These are phyloP conservation scores for Polydesmus complanatus DNA, from an alignment of 2,888 invertebrate species.

Conservation along the genomic window DNA sequence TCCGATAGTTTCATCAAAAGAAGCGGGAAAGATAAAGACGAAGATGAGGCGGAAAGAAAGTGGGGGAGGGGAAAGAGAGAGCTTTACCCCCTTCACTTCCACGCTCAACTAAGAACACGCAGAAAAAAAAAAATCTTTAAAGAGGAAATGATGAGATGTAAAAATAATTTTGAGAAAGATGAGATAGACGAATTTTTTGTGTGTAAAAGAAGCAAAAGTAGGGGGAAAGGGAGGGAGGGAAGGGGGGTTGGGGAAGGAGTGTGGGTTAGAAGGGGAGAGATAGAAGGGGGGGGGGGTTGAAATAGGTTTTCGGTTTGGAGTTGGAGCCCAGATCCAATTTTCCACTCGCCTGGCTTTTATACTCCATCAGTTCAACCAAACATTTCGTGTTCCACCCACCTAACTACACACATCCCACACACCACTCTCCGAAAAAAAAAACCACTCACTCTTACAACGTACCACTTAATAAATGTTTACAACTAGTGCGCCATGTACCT, in stretches of 20 bases:
- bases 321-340: background rate
- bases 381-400: background rate
- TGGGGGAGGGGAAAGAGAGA: no score
- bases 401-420: no score
- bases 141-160: background rate
- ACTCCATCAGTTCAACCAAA: background rate
- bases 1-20: no score
- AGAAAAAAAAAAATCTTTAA: background rate
- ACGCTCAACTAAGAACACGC: background rate
- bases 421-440: no score
- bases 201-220: background rate
- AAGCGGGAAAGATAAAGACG: no score
- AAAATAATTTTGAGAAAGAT: background rate
- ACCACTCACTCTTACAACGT: no score
- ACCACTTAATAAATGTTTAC: no score
- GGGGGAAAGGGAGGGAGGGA: background rate
- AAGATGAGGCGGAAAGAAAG: no score
- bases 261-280: background rate
- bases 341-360: background rate
- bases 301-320: no score
- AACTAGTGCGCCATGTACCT: no score
- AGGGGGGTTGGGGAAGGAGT: background rate
- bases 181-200: background rate
- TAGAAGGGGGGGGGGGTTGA: background rate
- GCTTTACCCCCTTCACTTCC: no score